phyloP scores from a whole-genome alignment of 2,888 invertebrate species.

The Tryphoninae sp. region DNA sequence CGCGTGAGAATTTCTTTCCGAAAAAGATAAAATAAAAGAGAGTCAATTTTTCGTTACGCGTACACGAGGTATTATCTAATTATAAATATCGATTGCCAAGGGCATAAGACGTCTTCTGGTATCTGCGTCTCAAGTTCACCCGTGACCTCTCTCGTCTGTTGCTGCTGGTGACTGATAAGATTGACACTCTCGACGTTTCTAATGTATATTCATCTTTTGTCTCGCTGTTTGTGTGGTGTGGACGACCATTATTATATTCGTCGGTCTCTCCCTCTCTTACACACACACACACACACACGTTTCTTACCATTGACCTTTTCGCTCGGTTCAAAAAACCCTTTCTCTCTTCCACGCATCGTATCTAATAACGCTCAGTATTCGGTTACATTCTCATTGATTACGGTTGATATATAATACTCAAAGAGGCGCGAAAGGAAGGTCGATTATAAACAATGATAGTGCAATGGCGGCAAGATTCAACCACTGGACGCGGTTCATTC shows the following conservation, averaged over 20 bases:
- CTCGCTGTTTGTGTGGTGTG: background rate
- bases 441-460: too few relatives aligned
- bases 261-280: background rate
- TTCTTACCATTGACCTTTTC: slow-evolving; percentile 26
- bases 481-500: background rate
- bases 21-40: too few relatives aligned
- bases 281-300: background rate
- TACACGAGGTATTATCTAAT: slow-evolving; percentile 2
- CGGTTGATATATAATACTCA: too few relatives aligned
- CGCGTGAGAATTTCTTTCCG: too few relatives aligned
- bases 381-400: too few relatives aligned
- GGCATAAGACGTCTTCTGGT: slow-evolving; percentile 7
- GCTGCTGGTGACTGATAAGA: slow-evolving; percentile 47
- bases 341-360: background rate
- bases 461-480: too few relatives aligned
- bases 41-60: too few relatives aligned
- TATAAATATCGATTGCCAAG: slow-evolving; percentile 40
- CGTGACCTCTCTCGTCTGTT: slow-evolving; percentile 42
- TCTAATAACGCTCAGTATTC: too few relatives aligned
- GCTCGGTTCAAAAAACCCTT: slow-evolving; percentile 15
- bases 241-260: background rate
- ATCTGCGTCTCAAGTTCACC: slow-evolving; percentile 22
- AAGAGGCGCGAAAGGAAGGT: too few relatives aligned
- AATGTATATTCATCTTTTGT: too few relatives aligned
- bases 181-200: background rate